Conservation (phyloP, 2,888 invertebrate genomes). For the Noctuana brunneofusca region DNA sequence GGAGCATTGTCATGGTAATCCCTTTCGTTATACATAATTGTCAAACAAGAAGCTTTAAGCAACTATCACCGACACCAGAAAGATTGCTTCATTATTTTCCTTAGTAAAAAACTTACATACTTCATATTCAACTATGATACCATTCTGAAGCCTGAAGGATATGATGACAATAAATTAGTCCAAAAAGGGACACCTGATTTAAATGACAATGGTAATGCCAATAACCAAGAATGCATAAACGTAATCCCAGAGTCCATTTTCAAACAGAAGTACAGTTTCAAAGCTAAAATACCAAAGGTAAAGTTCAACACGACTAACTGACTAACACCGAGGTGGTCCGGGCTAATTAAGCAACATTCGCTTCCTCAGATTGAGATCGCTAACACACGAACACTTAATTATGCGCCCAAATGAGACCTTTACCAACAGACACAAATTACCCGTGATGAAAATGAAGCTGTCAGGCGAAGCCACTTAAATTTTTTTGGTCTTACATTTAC, state of each 20-base stretch:
- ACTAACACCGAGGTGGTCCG: conserved; percentile 5
- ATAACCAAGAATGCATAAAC: not conserved
- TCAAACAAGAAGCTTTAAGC: too few relatives aligned
- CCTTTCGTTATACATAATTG: too few relatives aligned
- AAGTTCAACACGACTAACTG: conserved; percentile 6
- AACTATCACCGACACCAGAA: too few relatives aligned
- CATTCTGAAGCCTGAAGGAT: too few relatives aligned
- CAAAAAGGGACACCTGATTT: too few relatives aligned
- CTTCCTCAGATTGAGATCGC: conserved; percentile 23
- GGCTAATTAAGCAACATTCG: conserved; percentile 23
- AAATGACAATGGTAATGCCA: not conserved
- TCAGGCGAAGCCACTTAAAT: not conserved
- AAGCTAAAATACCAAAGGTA: conserved; percentile 7
- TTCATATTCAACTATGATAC: too few relatives aligned
- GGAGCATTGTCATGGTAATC: too few relatives aligned
- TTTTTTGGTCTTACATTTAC: not conserved
- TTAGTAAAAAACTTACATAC: too few relatives aligned
- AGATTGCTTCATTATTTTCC: too few relatives aligned
- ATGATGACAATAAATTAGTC: too few relatives aligned
- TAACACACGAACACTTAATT: conserved; percentile 24
- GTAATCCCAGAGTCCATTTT: not conserved
- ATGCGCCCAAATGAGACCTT: conserved; percentile 12
- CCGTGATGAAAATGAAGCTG: not conserved
- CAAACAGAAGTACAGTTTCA: conserved; percentile 5
- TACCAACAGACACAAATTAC: conserved; percentile 1